Conservation (phyloP, 2,797 vertebrate genomes). For the Zalophus californianus region DNA sequence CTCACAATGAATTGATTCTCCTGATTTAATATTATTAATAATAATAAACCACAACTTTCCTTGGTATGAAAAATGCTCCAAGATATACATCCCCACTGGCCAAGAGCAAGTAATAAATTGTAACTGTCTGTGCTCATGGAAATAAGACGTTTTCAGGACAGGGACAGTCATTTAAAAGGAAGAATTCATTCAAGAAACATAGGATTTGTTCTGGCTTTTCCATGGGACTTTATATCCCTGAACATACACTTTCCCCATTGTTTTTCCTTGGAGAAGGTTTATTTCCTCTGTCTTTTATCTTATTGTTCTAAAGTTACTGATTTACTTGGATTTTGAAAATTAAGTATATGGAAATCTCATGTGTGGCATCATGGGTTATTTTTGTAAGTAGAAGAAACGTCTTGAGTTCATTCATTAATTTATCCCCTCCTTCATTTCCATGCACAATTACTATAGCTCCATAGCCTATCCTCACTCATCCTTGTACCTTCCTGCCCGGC, state of each 20-base stretch:
- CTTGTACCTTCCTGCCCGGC: fast-evolving
- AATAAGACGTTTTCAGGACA: neutral
- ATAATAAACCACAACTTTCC: neutral
- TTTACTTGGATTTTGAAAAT: neutral
- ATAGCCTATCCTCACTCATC: neutral
- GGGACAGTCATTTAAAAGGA: neutral
- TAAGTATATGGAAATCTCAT: neutral
- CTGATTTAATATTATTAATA: neutral
- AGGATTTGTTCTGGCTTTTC: neutral
- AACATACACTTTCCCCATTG: neutral
- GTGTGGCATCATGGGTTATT: neutral
- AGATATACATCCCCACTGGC: neutral
- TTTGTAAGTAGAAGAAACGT: neutral
- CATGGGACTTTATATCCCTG: neutral
- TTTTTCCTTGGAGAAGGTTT: neutral
- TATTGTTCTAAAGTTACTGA: neutral
- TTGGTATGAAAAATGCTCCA: neutral
- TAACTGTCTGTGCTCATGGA: neutral
- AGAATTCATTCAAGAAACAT: neutral
- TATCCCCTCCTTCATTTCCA: neutral
- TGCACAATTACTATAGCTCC: neutral
- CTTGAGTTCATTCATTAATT: neutral
- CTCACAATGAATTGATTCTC: neutral
- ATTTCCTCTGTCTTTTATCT: neutral
- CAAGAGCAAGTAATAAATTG: neutral